Conservation (phyloP, 2,888 invertebrate genomes). For the Apotomis capreana region DNA sequence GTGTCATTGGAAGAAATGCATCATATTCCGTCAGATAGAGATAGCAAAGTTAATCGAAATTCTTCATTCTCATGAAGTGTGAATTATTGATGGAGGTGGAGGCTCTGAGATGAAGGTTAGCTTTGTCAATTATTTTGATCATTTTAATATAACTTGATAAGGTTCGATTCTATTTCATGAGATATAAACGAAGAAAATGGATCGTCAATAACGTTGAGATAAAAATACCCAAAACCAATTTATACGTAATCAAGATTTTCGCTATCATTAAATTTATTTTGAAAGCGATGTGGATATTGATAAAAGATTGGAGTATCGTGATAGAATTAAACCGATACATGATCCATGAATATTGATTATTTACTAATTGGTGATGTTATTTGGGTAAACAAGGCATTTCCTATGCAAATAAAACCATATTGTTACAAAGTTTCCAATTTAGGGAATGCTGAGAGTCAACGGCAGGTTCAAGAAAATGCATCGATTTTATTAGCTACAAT, state of each 20-base stretch:
- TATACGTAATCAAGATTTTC: not conserved
- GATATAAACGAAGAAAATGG: not conserved
- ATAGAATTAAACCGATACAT: conserved; percentile 24
- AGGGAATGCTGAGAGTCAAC: conserved; percentile 32
- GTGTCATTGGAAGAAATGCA: conserved; percentile 33
- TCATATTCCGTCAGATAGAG: conserved; percentile 1
- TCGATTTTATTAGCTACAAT: conserved; percentile 24
- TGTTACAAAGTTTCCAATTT: conserved; percentile 36
- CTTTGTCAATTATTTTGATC: not conserved
- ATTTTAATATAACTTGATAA: not conserved
- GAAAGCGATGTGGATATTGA: conserved; percentile 12
- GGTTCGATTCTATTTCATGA: not conserved
- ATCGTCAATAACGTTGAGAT: not conserved
- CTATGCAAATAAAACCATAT: conserved; percentile 43
- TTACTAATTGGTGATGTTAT: conserved; percentile 44
- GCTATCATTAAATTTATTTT: conserved; percentile 16
- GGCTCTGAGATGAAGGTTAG: not conserved
- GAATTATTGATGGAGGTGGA: conserved; percentile 10
- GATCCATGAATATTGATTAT: conserved; percentile 48
- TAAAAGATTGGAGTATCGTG: conserved; percentile 17
- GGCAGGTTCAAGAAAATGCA: conserved; percentile 28
- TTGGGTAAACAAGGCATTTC: conserved; percentile 43
- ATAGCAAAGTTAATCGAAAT: conserved; percentile 9
- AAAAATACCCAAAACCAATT: conserved; percentile 1
- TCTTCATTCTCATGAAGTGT: conserved; percentile 12